Conservation (phyloP, 30 jellyfish, hydroid and myxozoan species). For the Nemopilema nomurai region DNA sequence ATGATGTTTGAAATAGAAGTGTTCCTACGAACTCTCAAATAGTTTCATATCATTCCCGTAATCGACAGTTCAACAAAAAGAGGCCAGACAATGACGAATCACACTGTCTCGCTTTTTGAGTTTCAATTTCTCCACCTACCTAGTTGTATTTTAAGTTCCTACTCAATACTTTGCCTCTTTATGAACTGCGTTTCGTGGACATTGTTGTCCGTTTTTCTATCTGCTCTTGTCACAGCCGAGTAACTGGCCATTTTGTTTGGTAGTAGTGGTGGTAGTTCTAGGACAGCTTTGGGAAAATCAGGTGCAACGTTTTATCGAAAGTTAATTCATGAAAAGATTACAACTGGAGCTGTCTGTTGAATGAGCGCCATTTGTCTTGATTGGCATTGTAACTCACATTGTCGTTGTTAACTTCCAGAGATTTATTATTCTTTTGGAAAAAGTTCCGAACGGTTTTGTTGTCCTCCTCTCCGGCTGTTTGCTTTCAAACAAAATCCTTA, state of each 20-base stretch:
- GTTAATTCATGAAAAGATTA: not conserved
- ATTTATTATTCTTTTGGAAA: not conserved
- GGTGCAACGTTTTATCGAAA: not conserved
- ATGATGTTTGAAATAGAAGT: too few relatives aligned
- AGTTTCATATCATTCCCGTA: too few relatives aligned
- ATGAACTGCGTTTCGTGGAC: too few relatives aligned
- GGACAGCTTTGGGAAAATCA: not conserved
- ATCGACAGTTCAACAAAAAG: too few relatives aligned
- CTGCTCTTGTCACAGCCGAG: not conserved
- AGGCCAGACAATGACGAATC: too few relatives aligned
- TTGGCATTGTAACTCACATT: not conserved
- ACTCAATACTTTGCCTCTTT: too few relatives aligned
- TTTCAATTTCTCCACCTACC: too few relatives aligned
- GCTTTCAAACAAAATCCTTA: not conserved
- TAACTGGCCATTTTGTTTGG: not conserved
- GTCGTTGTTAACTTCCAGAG: not conserved
- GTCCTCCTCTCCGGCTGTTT: not conserved
- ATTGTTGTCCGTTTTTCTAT: not conserved
- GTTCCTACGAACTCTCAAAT: too few relatives aligned
- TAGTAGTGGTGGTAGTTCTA: not conserved
- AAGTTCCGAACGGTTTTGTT: not conserved
- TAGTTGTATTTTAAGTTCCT: too few relatives aligned
- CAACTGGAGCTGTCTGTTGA: not conserved
- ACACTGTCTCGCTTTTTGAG: too few relatives aligned
- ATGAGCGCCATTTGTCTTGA: not conserved